phyloP scores from a whole-genome alignment of 2,113 vertebrate species.

The Chionis minor region DNA sequence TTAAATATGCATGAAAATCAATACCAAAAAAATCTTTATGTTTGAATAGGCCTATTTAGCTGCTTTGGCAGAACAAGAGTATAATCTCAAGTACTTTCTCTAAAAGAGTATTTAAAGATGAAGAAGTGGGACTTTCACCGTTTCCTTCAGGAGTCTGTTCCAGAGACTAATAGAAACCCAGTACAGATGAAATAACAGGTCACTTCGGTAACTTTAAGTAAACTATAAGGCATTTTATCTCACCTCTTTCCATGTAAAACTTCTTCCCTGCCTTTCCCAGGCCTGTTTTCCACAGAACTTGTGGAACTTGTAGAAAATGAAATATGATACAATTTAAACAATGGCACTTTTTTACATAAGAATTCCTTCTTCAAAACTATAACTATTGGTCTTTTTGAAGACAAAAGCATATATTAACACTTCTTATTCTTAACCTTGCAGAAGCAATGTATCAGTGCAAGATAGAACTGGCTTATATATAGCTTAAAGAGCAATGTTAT shows the following conservation, averaged over 20 bases:
- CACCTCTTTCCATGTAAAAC: background rate
- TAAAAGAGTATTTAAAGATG: background rate
- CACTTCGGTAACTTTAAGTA: background rate
- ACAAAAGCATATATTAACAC: background rate
- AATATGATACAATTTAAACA: background rate
- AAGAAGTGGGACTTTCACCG: background rate
- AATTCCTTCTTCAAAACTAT: background rate
- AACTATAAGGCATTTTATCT: background rate
- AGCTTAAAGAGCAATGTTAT: background rate
- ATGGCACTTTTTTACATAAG: background rate
- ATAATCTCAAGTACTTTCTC: background rate
- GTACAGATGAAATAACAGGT: background rate
- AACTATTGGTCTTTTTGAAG: background rate
- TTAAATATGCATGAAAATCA: background rate
- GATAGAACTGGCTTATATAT: background rate
- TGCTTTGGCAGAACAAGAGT: background rate
- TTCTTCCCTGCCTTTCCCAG: background rate
- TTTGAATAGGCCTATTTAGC: background rate
- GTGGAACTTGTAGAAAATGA: background rate
- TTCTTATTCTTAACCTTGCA: background rate
- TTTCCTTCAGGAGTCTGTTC: background rate
- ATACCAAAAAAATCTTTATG: background rate
- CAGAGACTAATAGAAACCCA: background rate
- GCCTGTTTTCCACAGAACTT: background rate
- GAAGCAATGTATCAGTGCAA: background rate